Evolutionary conservation across 2,797 vertebrate genomes (phyloP).

Genomic region (Helicolenus hilgendorfi): DNA sequence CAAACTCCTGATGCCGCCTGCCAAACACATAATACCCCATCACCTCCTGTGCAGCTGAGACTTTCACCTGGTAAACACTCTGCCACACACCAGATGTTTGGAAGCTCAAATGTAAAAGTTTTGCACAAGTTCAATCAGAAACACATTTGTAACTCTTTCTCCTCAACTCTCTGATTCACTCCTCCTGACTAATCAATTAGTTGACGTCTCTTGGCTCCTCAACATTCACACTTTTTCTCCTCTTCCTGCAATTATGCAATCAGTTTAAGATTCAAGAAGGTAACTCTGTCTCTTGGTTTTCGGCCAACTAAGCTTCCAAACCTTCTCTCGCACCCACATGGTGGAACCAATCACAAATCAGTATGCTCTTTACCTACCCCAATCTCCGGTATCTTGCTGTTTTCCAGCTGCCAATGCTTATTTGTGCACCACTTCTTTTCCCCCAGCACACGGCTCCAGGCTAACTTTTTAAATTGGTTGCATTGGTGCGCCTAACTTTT

Average conservation of each 20-base stretch:
- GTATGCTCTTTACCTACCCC: conserved; percentile 1
- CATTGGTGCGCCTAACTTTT: neutral
- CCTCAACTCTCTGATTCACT: neutral
- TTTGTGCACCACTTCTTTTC: conserved; percentile 9
- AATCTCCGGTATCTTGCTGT: neutral
- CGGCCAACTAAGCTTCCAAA: neutral
- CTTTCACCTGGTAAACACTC: conserved; percentile 6
- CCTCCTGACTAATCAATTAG: neutral
- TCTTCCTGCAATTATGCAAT: conserved; percentile 23
- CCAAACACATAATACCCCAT: neutral
- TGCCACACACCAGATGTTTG: neutral
- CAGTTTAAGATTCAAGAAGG: conserved; percentile 10
- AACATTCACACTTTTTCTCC: conserved; percentile 2
- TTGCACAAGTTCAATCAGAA: conserved; percentile 1
- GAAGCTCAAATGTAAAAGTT: neutral
- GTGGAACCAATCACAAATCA: conserved; percentile 13
- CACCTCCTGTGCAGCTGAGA: conserved; percentile 9
- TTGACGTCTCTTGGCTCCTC: neutral
- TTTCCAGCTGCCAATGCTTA: neutral
- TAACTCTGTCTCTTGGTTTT: conserved; percentile 10
- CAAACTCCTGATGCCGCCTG: neutral
- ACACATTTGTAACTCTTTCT: neutral
- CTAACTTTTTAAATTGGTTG: neutral
- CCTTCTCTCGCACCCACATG: neutral
- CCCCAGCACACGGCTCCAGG: neutral